phyloP scores from a whole-genome alignment of 2,888 invertebrate species.

The Thymelicus sylvestris region DNA sequence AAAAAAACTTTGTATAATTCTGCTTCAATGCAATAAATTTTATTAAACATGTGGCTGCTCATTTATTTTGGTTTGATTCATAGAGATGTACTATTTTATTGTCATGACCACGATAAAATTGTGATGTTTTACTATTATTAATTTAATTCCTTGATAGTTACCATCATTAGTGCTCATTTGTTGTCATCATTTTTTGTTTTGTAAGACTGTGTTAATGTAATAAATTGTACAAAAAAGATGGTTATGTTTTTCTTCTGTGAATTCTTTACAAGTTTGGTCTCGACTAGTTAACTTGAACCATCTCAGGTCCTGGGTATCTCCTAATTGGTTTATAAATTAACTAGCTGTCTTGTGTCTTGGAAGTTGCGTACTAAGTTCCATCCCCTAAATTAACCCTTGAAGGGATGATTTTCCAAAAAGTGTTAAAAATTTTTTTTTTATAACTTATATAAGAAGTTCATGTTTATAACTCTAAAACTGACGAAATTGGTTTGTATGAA shows the following conservation, averaged over 20 bases:
- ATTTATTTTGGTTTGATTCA: conserved; percentile 17
- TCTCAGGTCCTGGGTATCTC: too few species aligned
- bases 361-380: too few species aligned
- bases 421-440: too few species aligned
- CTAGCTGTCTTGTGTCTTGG: too few species aligned
- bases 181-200: conserved; percentile 74
- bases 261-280: background rate
- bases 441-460: too few species aligned
- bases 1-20: conserved; percentile 7
- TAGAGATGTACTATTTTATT: conserved; percentile 32
- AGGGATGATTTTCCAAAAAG: too few species aligned
- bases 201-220: conserved; percentile 82
- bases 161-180: conserved; percentile 72
- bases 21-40: conserved; percentile 15
- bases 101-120: conserved; percentile 68
- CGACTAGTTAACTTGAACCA: too few species aligned
- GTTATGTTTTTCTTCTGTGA: conserved; percentile 42
- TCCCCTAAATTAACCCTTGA: too few species aligned
- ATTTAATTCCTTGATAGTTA: conserved; percentile 73
- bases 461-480: too few species aligned
- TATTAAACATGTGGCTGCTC: conserved; percentile 19
- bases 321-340: too few species aligned
- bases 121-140: conserved; percentile 61
- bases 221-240: conserved; percentile 79
- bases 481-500: too few species aligned